Conservation (phyloP, 2,113 vertebrate genomes). For the Bubalus kerabau region DNA sequence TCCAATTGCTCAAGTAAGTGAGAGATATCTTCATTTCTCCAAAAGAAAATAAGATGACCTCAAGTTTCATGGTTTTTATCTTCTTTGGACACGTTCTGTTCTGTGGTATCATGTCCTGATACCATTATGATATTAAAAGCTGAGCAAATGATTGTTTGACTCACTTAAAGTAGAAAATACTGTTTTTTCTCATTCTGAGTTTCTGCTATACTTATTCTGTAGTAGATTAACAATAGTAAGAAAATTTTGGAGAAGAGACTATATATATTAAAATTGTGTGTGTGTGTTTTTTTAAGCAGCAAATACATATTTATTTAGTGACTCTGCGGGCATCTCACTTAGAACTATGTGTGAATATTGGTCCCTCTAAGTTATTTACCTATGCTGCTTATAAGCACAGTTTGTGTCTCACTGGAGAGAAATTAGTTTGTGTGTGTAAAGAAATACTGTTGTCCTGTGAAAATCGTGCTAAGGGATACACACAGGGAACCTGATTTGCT, state of each 20-base stretch:
- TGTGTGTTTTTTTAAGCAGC: not conserved
- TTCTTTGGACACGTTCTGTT: not conserved
- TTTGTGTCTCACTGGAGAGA: not conserved
- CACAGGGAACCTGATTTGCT: not conserved
- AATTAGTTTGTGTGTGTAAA: not conserved
- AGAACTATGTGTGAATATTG: not conserved
- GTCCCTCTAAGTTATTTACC: not conserved
- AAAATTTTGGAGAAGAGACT: not conserved
- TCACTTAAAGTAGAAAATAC: not conserved
- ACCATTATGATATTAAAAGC: not conserved
- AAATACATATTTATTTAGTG: not conserved
- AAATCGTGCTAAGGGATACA: not conserved
- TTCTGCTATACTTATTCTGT: not conserved
- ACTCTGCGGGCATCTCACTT: not conserved
- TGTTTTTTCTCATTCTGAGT: not conserved
- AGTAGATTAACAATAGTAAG: not conserved
- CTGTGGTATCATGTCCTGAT: not conserved
- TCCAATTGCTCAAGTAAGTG: slow-evolving; percentile 86
- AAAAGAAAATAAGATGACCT: not conserved
- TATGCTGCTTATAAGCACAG: not conserved
- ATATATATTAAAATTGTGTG: not conserved
- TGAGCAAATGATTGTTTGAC: not conserved
- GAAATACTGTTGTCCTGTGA: not conserved
- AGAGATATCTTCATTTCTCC: not conserved
- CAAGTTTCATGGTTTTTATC: not conserved